These are phyloP conservation scores for Scaptomyza flava DNA, from an alignment of 2,888 invertebrate species.

Conservation along the genomic window DNA sequence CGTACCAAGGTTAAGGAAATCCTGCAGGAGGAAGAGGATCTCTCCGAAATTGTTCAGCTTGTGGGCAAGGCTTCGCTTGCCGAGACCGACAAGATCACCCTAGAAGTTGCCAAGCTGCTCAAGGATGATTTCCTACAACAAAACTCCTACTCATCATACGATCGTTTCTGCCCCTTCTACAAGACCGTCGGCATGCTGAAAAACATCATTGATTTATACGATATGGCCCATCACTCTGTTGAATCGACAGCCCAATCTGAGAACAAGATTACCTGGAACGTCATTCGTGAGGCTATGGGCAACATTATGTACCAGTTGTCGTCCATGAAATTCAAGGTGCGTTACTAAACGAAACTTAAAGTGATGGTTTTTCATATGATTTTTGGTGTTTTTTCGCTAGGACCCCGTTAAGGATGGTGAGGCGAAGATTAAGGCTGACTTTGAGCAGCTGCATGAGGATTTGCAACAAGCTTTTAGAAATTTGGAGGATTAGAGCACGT, in stretches of 20 bases:
- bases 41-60: constrained; percentile 99
- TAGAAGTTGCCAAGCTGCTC: constrained; percentile 98
- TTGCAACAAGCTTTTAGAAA: constrained; percentile 99
- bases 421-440: constrained; percentile 97
- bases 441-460: constrained; percentile 98
- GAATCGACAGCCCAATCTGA: constrained; percentile 99
- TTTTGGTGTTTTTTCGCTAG: constrained; percentile 84
- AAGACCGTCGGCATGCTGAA: constrained; percentile 99
- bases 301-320: constrained; percentile 98
- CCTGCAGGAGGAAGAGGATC: constrained; percentile 99
- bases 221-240: constrained; percentile 98
- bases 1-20: constrained; percentile 98
- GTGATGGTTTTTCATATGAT: not conserved
- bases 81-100: constrained; percentile 99
- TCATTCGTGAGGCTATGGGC: constrained; percentile 98
- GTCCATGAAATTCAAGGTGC: constrained; percentile 99
- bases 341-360: not conserved
- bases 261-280: constrained; percentile 99
- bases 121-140: constrained; percentile 99
- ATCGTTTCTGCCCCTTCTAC: constrained; percentile 99
- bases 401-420: constrained; percentile 99
- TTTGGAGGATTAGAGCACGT: constrained; percentile 93
- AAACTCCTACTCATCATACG: constrained; percentile 98
- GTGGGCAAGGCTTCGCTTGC: constrained; percentile 99
- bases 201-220: constrained; percentile 99